Base-by-base conservation (phyloP, 2,113 vertebrate species). In the Pachycephala philippinensis region DNA sequence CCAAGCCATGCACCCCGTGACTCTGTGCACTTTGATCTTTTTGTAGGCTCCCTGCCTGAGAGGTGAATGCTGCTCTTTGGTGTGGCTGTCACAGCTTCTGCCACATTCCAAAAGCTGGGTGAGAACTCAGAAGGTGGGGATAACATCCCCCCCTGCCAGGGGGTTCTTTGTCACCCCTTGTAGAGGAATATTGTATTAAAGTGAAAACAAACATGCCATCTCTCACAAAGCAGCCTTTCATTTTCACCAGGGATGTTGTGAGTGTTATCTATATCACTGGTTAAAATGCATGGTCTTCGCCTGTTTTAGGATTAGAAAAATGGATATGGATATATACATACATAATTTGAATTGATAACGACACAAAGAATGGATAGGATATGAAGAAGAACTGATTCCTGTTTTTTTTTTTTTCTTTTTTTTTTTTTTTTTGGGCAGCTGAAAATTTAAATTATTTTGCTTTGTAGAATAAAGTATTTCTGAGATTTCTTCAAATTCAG, bases 131-230 rank as follows among this genome's bases (percentile, higher is more conserved):
- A 30, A 76, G 20, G 26, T 24, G 39, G 20, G 24, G 65, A 44
- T 22, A 44, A 15, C 10, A 24, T 27, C 8, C 6, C 4, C 2
- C 7, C 70, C 18, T 56, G 31, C 40, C 26, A 31, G 19, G 20
- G n/a, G 1, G 2, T 17, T 53, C 53, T 56, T 37, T 7, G 0
- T 52, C 35, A 45, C 7, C 5, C 8, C 17, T 78, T 9, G 27
- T 15, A 44, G 39, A 78, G 53, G 28, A 71, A 31, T 71, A 21
- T 3, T 28, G 13, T 13, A 16, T 26, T 53, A 64, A 87, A 68
- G 21, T 56, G 56, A 31, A 87, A 87, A 47, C 6, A 78, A 44
- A 33, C 5, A 2, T 17, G 13, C 4, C 11, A 16, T 10, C 4
- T 30, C 35, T 83, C 53, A n/a, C 21, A 15, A 10, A 64, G 24